These are phyloP conservation scores for Ptychobarbus kaznakovi DNA, from an alignment of 2,797 vertebrate species.

Conservation along the genomic window DNA sequence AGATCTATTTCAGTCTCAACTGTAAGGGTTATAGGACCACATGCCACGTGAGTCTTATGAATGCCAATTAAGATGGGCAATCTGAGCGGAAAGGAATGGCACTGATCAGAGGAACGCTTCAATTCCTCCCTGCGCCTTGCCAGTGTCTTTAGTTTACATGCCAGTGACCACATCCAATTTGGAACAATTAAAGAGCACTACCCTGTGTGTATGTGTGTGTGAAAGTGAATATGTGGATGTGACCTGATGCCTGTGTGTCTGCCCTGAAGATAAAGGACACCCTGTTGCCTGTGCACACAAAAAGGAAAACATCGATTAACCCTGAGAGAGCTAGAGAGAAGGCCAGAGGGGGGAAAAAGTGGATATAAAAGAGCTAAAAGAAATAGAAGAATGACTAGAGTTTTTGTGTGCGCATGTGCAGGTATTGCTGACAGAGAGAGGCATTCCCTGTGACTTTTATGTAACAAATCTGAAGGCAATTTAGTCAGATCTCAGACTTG, in stretches of 20 bases:
- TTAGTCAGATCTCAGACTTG: conserved; percentile 59
- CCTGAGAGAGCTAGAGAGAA: conserved; percentile 25
- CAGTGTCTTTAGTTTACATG: conserved; percentile 53
- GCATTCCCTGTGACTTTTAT: conserved; percentile 49
- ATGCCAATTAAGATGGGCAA: conserved; percentile 49
- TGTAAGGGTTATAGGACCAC: background rate
- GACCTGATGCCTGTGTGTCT: conserved; percentile 31
- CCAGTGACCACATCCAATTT: conserved; percentile 63
- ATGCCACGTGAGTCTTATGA: background rate
- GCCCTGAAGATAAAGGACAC: conserved; percentile 43
- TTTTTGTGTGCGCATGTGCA: background rate
- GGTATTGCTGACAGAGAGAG: conserved; percentile 35
- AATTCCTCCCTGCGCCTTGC: conserved; percentile 57
- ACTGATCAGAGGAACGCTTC: conserved; percentile 50
- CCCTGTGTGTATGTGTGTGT: conserved; percentile 43
- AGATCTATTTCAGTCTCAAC: conserved; percentile 7
- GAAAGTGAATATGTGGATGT: conserved; percentile 31
- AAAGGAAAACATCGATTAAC: conserved; percentile 43
- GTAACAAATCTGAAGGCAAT: conserved; percentile 39
- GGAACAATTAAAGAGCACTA: conserved; percentile 69
- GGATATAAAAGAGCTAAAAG: conserved; percentile 67
- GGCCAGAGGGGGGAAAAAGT: background rate
- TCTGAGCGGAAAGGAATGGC: conserved; percentile 47
- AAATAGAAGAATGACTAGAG: background rate
- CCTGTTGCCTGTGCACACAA: conserved; percentile 27